Base-by-base conservation (phyloP, 2,888 invertebrate genomes). In the Ptilodon capucinus region DNA sequence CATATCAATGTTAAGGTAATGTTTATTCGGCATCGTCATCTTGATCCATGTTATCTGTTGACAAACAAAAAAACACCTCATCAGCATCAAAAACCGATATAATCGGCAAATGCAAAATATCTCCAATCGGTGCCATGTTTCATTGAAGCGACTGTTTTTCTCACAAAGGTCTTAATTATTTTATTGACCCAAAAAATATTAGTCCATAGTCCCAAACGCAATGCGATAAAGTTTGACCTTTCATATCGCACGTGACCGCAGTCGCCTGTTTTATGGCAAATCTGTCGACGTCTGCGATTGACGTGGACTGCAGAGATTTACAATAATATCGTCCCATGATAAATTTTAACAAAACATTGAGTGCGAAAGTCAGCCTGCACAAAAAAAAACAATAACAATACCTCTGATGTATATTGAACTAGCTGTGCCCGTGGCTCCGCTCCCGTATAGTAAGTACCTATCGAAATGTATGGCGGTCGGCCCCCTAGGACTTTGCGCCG, bases 1-100 rank as follows among this genome's bases (percentile, higher is more conserved):
- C 68, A 95, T 92, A 74, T 96, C 95, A 36, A 96, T 93, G 61
- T 93, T 93, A 64, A 95, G 93, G 75, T 96, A 96, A 74, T 96
- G 96, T 67, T 95, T 95, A 81, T 96, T 96, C 0, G 96, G 96
- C 94, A 96, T 94, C 51, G 92, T 92, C 94, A 96, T 95, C 61
- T 94, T 93, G 42, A 96, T 94, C 74, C 93, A 93, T 4, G 90
- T 86, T 39, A 95, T 93, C 94, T 95, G 88, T 47, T 51, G 49
- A 68, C 60, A 77, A 79, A 44, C n/a, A n/a, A n/a, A n/a, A n/a
- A n/a, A n/a, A n/a, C n/a, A n/a, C n/a, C n/a, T n/a, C n/a, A n/a
- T n/a, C n/a, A n/a, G n/a, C n/a, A n/a, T n/a, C n/a, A 34, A 34
- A 4, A 28, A 25, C 9, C 9, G n/a, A n/a, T 4, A 9, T 11